Evolutionary conservation across 2,888 invertebrate genomes (phyloP).

Genomic region (Gastrophysa polygoni): DNA sequence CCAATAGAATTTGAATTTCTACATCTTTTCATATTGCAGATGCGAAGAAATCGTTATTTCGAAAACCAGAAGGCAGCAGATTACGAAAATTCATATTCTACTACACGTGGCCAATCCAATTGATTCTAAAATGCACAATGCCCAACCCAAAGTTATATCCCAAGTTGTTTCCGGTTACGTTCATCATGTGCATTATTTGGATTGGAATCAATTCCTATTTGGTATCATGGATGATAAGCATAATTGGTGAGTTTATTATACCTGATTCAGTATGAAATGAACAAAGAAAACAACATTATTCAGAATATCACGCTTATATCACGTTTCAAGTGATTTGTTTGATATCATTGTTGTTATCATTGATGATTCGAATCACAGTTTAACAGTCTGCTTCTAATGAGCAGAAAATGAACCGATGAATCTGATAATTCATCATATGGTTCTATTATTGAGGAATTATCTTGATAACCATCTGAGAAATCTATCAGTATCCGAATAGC

Average conservation of each 20-base stretch:
- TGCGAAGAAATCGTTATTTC: slow-evolving; percentile 40
- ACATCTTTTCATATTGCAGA: slow-evolving; percentile 30
- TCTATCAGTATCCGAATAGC: no score
- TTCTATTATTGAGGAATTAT: no score
- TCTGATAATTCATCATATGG: no score
- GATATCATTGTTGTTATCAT: no score
- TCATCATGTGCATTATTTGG: slow-evolving; percentile 85
- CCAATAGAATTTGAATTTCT: background rate
- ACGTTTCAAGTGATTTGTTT: no score
- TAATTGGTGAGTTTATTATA: slow-evolving; percentile 69
- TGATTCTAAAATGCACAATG: slow-evolving; percentile 69
- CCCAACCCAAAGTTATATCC: slow-evolving; percentile 71
- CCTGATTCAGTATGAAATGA: no score
- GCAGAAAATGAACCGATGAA: no score
- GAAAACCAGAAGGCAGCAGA: slow-evolving; percentile 41
- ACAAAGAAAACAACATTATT: no score
- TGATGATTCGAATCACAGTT: no score
- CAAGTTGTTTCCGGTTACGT: slow-evolving; percentile 75
- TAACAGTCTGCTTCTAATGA: no score
- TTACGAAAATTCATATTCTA: slow-evolving; percentile 67
- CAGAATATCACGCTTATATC: no score
- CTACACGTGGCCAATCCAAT: slow-evolving; percentile 73
- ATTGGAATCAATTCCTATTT: slow-evolving; percentile 85
- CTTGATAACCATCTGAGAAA: no score
- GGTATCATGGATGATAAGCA: slow-evolving; percentile 91